phyloP scores from a whole-genome alignment of 2,888 invertebrate genomes.

The Punctoribates punctum region DNA sequence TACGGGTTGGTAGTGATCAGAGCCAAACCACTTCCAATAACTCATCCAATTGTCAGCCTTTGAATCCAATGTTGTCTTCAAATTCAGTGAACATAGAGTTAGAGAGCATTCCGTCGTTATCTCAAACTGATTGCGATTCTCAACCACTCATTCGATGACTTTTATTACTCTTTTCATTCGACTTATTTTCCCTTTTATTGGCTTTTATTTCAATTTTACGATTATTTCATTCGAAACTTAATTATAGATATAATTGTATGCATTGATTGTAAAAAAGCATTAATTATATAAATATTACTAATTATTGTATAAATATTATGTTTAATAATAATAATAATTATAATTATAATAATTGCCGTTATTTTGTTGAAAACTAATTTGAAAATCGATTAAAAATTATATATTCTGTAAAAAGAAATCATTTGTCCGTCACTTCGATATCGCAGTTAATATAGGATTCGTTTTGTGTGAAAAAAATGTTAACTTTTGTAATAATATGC shows the following conservation, averaged over 20 bases:
- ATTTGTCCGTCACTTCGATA: not conserved
- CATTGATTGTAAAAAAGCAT: constrained; percentile 19
- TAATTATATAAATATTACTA: not conserved
- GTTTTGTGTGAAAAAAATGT: not conserved
- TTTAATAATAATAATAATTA: not conserved
- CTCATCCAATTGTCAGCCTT: constrained; percentile 23
- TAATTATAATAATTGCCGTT: constrained; percentile 2
- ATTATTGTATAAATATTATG: constrained; percentile 22
- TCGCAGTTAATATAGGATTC: not conserved
- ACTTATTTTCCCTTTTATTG: not conserved
- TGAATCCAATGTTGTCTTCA: not conserved
- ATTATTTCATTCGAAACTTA: not conserved
- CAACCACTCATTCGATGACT: constrained; percentile 42
- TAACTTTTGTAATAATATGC: not conserved
- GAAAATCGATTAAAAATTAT: not conserved
- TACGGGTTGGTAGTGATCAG: not conserved
- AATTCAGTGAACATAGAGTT: constrained; percentile 41
- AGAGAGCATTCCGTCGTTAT: constrained; percentile 42
- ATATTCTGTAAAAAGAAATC: constrained; percentile 3
- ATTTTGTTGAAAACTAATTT: constrained; percentile 25
- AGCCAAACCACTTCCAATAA: not conserved
- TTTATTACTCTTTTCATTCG: not conserved
- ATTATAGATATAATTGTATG: not conserved
- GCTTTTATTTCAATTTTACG: not conserved
- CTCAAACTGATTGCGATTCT: constrained; percentile 43